Evolutionary conservation across 2,888 invertebrate species (phyloP).

Genomic region (Andrena bicolor): DNA sequence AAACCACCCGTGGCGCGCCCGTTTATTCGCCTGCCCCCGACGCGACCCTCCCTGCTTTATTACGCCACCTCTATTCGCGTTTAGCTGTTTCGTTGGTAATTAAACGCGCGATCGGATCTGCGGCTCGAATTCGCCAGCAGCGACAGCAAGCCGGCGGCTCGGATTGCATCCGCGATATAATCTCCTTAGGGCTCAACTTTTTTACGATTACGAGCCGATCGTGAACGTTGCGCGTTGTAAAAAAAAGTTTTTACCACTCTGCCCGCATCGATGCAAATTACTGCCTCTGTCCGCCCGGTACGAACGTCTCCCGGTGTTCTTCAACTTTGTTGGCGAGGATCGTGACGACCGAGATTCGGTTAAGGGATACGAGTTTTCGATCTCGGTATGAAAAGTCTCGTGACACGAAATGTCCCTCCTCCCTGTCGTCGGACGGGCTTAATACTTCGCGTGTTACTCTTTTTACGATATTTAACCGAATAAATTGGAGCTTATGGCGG

Average conservation of each 20-base stretch:
- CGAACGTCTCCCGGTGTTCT: neutral
- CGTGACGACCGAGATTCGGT: too few relatives aligned
- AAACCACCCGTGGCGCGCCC: slow-evolving; percentile 33
- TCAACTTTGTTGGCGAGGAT: neutral
- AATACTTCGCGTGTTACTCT: neutral
- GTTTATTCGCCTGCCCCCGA: neutral
- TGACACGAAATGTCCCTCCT: neutral
- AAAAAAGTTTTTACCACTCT: neutral
- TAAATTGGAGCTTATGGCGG: slow-evolving; percentile 3
- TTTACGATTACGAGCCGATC: slow-evolving; percentile 10
- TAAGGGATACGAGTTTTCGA: too few relatives aligned
- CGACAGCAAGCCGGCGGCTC: neutral
- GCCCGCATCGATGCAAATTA: neutral
- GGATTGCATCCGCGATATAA: slow-evolving; percentile 9
- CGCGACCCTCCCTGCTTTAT: slow-evolving; percentile 25
- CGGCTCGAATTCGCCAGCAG: slow-evolving; percentile 21
- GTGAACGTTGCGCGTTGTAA: slow-evolving; percentile 2
- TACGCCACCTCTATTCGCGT: slow-evolving; percentile 11
- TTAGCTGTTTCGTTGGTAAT: slow-evolving; percentile 23
- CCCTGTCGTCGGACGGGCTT: neutral
- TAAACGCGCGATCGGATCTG: slow-evolving; percentile 34
- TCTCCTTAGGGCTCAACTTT: slow-evolving; percentile 21
- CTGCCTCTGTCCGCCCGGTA: neutral
- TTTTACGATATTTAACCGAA: slow-evolving; percentile 22
- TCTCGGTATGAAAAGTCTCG: neutral